Percentiles rank a stretch among this genome's conserved stretches.
These are phyloP conservation scores for Benthosema pterotum DNA, from an alignment of 2,797 vertebrate species.

Conservation along the genomic window DNA sequence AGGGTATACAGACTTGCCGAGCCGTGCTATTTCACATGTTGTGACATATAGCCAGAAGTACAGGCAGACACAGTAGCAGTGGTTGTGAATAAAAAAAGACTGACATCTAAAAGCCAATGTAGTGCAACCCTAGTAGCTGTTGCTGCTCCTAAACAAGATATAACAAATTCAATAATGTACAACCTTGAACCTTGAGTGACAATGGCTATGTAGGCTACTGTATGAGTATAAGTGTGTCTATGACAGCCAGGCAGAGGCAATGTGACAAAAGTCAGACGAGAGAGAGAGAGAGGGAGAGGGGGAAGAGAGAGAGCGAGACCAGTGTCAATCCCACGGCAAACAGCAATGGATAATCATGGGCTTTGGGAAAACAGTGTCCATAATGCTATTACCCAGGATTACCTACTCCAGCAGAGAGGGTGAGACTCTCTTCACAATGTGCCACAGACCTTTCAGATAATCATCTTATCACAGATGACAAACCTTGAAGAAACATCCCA, in stretches of 20 bases:
- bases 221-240: conserved; percentile 35
- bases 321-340: conserved; percentile 78
- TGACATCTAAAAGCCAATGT: too few species aligned
- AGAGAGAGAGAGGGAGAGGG: conserved; percentile 21
- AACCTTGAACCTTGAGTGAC: conserved; percentile 19
- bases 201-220: conserved; percentile 46
- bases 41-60: too few species aligned
- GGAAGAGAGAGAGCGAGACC: conserved; percentile 64
- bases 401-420: conserved; percentile 79
- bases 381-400: conserved; percentile 83
- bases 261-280: conserved; percentile 1
- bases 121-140: too few species aligned
- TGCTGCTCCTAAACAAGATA: too few species aligned
- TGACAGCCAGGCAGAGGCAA: background rate
- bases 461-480: conserved; percentile 81
- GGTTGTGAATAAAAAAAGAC: too few species aligned
- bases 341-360: conserved; percentile 80
- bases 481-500: conserved; percentile 76
- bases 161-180: too few species aligned
- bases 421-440: conserved; percentile 76
- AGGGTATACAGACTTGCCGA: too few species aligned
- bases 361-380: conserved; percentile 82
- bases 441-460: conserved; percentile 80
- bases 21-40: too few species aligned
- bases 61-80: too few species aligned